These are phyloP conservation scores for Iselma pallidipennis DNA, from an alignment of 2,888 invertebrate genomes.

Conservation along the genomic window DNA sequence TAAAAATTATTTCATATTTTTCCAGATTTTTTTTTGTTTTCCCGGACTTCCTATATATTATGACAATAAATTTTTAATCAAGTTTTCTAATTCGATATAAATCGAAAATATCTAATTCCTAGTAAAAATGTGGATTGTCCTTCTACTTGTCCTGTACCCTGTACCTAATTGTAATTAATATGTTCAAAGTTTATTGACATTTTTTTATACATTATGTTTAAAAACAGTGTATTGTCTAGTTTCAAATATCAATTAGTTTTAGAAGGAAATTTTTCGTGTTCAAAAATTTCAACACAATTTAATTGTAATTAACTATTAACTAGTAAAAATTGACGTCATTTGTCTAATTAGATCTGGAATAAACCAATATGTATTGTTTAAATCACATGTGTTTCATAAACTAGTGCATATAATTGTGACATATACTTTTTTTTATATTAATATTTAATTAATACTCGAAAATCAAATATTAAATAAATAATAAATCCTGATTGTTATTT, in stretches of 20 bases:
- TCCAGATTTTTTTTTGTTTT: too few species aligned
- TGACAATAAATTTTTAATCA: too few species aligned
- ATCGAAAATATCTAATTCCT: too few species aligned
- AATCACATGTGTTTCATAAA: not conserved
- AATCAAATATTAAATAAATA: not conserved
- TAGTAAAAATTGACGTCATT: slow-evolving; percentile 19
- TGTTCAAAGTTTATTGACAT: not conserved
- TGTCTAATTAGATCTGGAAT: slow-evolving; percentile 30
- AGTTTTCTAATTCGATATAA: too few species aligned
- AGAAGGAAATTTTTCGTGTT: not conserved
- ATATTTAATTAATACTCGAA: not conserved
- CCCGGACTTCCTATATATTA: too few species aligned
- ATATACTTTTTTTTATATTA: not conserved
- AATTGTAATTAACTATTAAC: slow-evolving; percentile 19
- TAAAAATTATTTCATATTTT: too few species aligned
- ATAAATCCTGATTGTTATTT: too few species aligned
- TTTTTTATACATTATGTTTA: not conserved
- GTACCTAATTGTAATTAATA: too few species aligned
- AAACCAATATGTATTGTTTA: slow-evolving; percentile 15
- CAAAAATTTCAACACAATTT: slow-evolving; percentile 4
- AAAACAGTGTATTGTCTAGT: not conserved
- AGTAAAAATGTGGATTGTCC: too few species aligned
- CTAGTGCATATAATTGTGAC: not conserved
- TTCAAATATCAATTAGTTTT: not conserved
- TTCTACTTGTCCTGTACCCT: too few species aligned